A percentile compares a stretch with the other conserved stretches of the same genome.
phyloP scores from a whole-genome alignment of 2,888 invertebrate genomes.

The Seladonia tumulorum region DNA sequence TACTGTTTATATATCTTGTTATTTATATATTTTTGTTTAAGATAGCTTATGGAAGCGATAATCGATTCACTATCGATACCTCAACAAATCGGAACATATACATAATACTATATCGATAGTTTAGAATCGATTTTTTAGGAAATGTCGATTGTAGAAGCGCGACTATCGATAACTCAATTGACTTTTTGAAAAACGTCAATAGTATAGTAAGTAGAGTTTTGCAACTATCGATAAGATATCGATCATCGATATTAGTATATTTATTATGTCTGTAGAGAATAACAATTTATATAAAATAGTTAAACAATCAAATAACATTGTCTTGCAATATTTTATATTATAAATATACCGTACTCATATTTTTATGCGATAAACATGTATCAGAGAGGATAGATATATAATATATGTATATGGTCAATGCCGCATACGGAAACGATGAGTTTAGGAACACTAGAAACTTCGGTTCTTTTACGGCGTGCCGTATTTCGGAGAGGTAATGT shows the following conservation, averaged over 20 bases:
- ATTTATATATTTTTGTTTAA: conserved; percentile 31
- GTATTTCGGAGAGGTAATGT: conserved; percentile 76
- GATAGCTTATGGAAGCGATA: background rate
- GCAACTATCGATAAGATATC: background rate
- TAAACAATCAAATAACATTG: background rate
- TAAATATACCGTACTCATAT: background rate
- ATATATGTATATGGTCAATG: background rate
- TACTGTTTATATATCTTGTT: conserved; percentile 1
- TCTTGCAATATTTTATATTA: background rate
- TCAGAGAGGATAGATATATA: too few species aligned
- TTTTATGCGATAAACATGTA: background rate
- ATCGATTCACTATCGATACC: conserved; percentile 33
- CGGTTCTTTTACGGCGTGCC: conserved; percentile 64
- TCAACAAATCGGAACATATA: conserved; percentile 3
- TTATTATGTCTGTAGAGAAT: background rate
- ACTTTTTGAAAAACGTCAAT: too few species aligned
- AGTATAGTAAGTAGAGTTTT: too few species aligned
- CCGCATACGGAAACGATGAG: conserved; percentile 29
- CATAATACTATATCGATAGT: conserved; percentile 16
- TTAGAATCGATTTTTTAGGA: conserved; percentile 5
- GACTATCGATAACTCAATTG: background rate
- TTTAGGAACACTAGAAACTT: conserved; percentile 68
- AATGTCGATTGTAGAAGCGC: conserved; percentile 9
- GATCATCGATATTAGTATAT: background rate
- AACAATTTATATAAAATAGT: background rate